Evolutionary conservation across 2,113 vertebrate species (phyloP).

Genomic region (Chloroceryle aenea): DNA sequence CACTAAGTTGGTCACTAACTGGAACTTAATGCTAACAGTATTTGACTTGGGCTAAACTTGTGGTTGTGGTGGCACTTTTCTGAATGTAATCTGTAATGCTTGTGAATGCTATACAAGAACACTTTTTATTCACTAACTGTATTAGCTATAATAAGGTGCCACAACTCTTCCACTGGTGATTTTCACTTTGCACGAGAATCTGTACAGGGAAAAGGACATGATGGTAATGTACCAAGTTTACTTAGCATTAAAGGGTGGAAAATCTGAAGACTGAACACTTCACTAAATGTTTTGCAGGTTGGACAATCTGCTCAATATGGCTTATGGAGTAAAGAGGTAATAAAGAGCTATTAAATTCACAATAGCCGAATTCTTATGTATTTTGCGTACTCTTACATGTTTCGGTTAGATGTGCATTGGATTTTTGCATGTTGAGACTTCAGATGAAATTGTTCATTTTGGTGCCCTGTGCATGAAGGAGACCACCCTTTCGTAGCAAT

Average conservation of each 20-base stretch:
- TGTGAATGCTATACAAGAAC: background rate
- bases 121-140: background rate
- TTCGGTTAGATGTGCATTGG: slow-evolving; percentile 43
- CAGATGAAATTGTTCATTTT: slow-evolving; percentile 4
- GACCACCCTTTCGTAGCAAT: background rate
- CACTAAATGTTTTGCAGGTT: slow-evolving; percentile 88
- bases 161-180: background rate
- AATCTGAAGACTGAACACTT: slow-evolving; percentile 73
- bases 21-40: background rate
- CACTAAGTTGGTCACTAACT: background rate
- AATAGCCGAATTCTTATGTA: slow-evolving; percentile 10
- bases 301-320: slow-evolving; percentile 99
- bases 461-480: slow-evolving; percentile 23
- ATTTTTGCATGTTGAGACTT: slow-evolving; percentile 66
- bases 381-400: slow-evolving; percentile 10
- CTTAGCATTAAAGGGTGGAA: background rate
- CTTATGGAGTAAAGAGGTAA: slow-evolving; percentile 99
- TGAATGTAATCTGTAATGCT: background rate
- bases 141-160: background rate
- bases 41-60: background rate
- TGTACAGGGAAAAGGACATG: background rate
- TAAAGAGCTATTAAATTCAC: slow-evolving; percentile 62
- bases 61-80: background rate
- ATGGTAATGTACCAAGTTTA: slow-evolving; percentile 23
- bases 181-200: background rate